Percentiles rank a stretch among this genome's conserved stretches.
Conservation (phyloP, 2,113 vertebrate species). For the Tupaia chinensis region DNA sequence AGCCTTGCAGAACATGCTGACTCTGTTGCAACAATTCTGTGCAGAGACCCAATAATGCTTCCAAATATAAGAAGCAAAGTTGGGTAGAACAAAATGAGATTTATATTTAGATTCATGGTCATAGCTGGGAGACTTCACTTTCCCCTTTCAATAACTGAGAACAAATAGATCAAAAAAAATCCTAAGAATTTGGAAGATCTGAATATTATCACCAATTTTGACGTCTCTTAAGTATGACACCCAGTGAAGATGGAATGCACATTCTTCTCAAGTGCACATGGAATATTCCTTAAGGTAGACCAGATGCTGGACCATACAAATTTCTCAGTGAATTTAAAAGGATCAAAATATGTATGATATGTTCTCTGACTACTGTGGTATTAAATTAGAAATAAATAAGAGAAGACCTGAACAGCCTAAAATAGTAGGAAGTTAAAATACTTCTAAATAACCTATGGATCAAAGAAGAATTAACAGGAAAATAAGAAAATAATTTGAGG, state of each 20-base stretch:
- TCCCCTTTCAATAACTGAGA: background rate
- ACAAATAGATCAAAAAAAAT: background rate
- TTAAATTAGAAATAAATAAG: background rate
- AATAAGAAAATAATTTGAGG: background rate
- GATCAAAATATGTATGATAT: background rate
- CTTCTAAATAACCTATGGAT: background rate
- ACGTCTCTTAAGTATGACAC: background rate
- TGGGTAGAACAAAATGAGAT: background rate
- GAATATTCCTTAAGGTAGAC: background rate
- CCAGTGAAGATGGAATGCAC: background rate
- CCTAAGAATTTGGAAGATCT: background rate
- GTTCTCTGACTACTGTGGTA: background rate
- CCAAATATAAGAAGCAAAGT: rapidly evolving
- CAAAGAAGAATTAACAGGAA: background rate
- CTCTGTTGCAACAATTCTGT: background rate
- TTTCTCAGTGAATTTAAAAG: background rate
- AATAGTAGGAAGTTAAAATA: background rate
- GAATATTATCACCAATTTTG: background rate
- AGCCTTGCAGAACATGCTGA: background rate
- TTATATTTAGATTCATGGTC: background rate
- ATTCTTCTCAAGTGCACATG: background rate
- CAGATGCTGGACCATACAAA: background rate
- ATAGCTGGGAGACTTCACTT: background rate
- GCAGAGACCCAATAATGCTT: background rate
- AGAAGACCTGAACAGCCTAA: background rate